Percentiles rank a stretch among this genome's conserved stretches.
These are phyloP conservation scores for Diglossa cyanea DNA, from an alignment of 2,797 vertebrate genomes.

Conservation along the genomic window DNA sequence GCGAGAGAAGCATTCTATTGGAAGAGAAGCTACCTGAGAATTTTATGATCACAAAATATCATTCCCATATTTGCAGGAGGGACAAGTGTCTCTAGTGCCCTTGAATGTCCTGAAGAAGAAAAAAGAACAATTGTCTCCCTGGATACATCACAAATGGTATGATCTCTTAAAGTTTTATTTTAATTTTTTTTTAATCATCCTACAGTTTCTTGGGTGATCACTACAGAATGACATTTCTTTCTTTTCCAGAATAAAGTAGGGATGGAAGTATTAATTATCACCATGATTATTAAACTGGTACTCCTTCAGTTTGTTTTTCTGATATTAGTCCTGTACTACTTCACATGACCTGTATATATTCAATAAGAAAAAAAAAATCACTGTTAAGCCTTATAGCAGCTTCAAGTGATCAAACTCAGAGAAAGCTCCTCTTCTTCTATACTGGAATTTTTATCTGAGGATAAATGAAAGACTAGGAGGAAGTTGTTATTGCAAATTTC, in stretches of 20 bases:
- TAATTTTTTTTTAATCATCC: neutral
- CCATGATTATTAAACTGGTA: neutral
- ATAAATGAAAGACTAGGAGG: neutral
- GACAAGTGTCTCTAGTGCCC: slow-evolving; percentile 92
- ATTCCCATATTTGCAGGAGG: slow-evolving; percentile 81
- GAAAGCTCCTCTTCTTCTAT: neutral
- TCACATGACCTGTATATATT: neutral
- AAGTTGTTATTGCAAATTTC: neutral
- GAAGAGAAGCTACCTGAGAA: neutral
- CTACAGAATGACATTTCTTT: neutral
- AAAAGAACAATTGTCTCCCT: slow-evolving; percentile 91
- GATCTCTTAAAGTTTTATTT: neutral
- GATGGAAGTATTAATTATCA: neutral
- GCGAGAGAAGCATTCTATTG: neutral
- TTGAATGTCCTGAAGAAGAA: slow-evolving; percentile 94
- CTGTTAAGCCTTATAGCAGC: neutral
- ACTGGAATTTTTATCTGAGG: neutral
- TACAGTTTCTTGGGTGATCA: neutral
- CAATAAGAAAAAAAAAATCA: neutral
- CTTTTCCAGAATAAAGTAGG: neutral
- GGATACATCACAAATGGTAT: slow-evolving; percentile 98
- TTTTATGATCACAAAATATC: neutral
- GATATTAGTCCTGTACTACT: neutral
- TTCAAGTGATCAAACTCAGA: neutral
- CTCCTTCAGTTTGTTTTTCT: neutral